These are phyloP conservation scores for Laterallus jamaicensis DNA, from an alignment of 2,113 vertebrate genomes.

Conservation along the genomic window DNA sequence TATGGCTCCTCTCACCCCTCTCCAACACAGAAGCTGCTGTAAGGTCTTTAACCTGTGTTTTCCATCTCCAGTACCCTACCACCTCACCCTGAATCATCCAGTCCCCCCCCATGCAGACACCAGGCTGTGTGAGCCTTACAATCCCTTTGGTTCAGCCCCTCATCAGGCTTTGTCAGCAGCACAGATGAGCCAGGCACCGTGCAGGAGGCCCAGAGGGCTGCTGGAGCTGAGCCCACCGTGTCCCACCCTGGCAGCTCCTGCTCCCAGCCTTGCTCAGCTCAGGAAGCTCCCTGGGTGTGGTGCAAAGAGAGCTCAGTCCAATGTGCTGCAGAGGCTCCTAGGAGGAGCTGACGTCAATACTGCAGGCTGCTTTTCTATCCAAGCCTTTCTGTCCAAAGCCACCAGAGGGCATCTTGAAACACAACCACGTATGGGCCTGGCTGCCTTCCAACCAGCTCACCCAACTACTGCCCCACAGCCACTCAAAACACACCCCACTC, in stretches of 20 bases:
- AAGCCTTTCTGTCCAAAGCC: background rate
- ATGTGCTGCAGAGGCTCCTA: background rate
- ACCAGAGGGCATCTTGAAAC: slow-evolving; percentile 42
- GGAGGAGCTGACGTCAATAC: background rate
- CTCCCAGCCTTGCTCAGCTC: accelerated
- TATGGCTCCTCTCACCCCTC: too few species aligned
- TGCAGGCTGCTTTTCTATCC: background rate
- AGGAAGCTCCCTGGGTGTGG: background rate
- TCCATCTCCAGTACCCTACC: background rate
- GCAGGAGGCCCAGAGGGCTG: accelerated
- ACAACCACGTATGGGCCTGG: accelerated
- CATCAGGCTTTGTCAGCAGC: background rate
- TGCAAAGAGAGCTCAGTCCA: accelerated
- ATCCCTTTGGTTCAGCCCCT: accelerated
- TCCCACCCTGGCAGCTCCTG: accelerated
- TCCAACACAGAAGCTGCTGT: background rate
- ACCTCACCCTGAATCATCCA: background rate
- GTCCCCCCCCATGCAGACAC: background rate
- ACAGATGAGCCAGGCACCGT: background rate
- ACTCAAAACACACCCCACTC: background rate
- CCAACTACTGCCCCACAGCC: background rate
- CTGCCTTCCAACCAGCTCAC: accelerated
- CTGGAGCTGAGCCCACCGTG: accelerated
- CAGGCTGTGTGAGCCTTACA: background rate
- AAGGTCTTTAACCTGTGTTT: accelerated